These are phyloP conservation scores for Meliscaeva auricollis DNA, from an alignment of 2,888 invertebrate genomes.

Conservation along the genomic window DNA sequence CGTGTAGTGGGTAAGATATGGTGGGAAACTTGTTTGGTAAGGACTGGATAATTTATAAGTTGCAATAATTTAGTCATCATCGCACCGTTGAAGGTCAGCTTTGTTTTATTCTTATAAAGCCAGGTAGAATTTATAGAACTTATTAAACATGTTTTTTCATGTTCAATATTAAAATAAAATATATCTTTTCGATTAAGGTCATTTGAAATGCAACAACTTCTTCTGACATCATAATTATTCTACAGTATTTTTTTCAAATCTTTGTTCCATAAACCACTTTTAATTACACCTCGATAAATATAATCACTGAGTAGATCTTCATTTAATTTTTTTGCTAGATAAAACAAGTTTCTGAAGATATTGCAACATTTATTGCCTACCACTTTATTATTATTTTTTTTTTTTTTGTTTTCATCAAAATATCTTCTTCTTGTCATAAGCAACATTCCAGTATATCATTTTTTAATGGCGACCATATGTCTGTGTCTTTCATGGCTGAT, in stretches of 20 bases:
- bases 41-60: background rate
- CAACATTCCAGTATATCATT: slow-evolving; percentile 55
- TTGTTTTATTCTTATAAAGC: background rate
- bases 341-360: slow-evolving; percentile 24
- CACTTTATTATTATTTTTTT: slow-evolving; percentile 18
- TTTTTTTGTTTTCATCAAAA: slow-evolving; percentile 31
- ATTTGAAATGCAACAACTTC: background rate
- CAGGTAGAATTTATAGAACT: slow-evolving; percentile 1
- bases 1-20: background rate
- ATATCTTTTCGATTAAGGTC: background rate
- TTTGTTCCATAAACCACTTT: slow-evolving; percentile 1
- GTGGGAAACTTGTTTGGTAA: background rate
- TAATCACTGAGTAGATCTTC: background rate
- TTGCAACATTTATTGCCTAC: slow-evolving; percentile 33
- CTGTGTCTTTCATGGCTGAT: slow-evolving; percentile 43
- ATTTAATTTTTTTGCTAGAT: background rate
- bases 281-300: background rate
- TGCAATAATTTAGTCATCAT: background rate
- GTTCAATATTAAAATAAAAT: background rate
- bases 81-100: slow-evolving; percentile 15
- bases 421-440: slow-evolving; percentile 37
- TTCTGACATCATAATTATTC: background rate
- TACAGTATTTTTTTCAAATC: background rate
- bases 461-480: slow-evolving; percentile 60
- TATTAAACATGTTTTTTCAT: slow-evolving; percentile 1